Conservation (phyloP, 2,113 vertebrate genomes). For the Takifugu bimaculatus region DNA sequence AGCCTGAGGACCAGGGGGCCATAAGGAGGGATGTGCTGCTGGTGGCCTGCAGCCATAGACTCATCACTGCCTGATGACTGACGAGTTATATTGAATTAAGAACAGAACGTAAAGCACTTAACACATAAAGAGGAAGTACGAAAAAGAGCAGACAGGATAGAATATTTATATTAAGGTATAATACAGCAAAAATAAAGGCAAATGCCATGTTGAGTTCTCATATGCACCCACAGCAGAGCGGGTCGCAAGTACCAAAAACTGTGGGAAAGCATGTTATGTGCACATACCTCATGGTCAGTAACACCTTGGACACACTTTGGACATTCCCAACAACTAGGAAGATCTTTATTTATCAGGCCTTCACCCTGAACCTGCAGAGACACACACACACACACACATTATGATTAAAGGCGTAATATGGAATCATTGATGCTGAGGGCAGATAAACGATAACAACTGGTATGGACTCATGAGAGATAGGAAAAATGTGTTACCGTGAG, state of each 20-base stretch:
- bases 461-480: neutral
- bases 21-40: slow-evolving; percentile 53
- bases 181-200: slow-evolving; percentile 8
- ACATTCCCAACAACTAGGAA: slow-evolving; percentile 97
- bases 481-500: slow-evolving; percentile 76
- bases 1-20: slow-evolving; percentile 64
- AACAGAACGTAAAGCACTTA: neutral
- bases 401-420: neutral
- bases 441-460: neutral
- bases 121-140: neutral
- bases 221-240: no score
- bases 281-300: slow-evolving; percentile 78
- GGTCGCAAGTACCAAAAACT: neutral
- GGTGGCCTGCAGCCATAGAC: slow-evolving; percentile 44
- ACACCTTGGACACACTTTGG: slow-evolving; percentile 89
- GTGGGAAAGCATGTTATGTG: slow-evolving; percentile 5
- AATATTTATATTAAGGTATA: neutral
- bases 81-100: slow-evolving; percentile 32
- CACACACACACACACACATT: slow-evolving; percentile 1
- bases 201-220: slow-evolving; percentile 1
- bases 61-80: slow-evolving; percentile 76
- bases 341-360: slow-evolving; percentile 89
- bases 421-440: neutral
- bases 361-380: slow-evolving; percentile 83
- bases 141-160: slow-evolving; percentile 16